Evolutionary conservation across 2,113 vertebrate genomes (phyloP), one percentile per base, ranked within the genome.

Genomic region (Corythoichthys intestinalis): DNA sequence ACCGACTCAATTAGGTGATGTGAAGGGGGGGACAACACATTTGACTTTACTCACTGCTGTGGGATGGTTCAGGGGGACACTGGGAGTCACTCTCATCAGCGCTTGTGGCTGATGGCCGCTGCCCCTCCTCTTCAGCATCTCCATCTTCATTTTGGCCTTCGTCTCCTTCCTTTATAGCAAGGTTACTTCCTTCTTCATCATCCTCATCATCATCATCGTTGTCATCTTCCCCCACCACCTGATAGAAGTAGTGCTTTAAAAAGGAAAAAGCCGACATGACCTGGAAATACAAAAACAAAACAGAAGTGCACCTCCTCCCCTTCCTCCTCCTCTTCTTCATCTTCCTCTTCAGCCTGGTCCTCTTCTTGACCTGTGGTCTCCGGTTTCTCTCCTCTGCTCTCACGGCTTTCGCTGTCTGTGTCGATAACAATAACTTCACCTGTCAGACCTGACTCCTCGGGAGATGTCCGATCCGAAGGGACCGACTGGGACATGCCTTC

Each of bases 381-480:
- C 0, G 85, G 81, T 0, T 90, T 84, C 0, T 95, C 95, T 0
- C 95, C 95, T 0, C 94, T 93, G 0, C 94, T 92, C 60, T 94
- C 95, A 0, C 92, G 92, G 2, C 94, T 96, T 65, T 95, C 94
- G 38, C 95, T 95, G 82, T 98, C 96, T 0, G 95, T 97, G 48
- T 95, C 95, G 34, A 98, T 97, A 52, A 98, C 89, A 59, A 98
- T 95, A 75, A 98, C 93, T 35, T 96, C 94, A 65, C 93, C 93
- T 54, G 91, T 84, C 65, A 96, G 85, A 20, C 92, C 81, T 9
- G 90, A 90, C 13, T 84, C 91, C 66, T 92, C 83, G 89, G 90
- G 86, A 58, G 81, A 85, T 54, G 93, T 91, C 59, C 92, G 91
- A 48, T 96, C 94, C 60, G 93, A 91, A 37, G 94, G 94, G 28